Evolutionary conservation across 2,113 vertebrate genomes (phyloP).

Genomic region (Aegotheles bennettii): DNA sequence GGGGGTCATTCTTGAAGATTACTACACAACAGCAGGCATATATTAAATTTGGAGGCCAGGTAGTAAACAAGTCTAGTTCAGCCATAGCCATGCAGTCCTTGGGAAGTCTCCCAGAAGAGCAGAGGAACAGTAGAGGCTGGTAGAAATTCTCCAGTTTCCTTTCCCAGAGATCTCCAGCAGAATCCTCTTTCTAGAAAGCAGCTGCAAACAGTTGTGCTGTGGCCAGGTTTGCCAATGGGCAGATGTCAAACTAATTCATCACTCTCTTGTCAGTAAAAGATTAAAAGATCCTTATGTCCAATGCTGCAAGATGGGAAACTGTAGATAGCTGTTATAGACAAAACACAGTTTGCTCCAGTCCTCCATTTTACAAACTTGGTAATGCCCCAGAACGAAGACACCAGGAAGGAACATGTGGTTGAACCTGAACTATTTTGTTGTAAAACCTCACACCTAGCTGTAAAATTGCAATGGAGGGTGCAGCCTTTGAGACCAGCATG

Average conservation of each 20-base stretch:
- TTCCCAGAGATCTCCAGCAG: neutral
- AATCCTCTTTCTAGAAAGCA: neutral
- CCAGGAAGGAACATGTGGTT: neutral
- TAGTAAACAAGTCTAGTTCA: neutral
- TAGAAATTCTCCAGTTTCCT: neutral
- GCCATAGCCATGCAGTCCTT: neutral
- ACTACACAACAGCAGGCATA: neutral
- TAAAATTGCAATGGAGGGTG: neutral
- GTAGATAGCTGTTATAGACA: neutral
- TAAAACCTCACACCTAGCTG: neutral
- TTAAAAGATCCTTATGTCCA: neutral
- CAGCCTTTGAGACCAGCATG: neutral
- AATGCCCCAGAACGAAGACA: neutral
- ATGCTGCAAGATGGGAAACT: neutral
- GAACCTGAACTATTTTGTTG: neutral
- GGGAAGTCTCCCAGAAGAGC: neutral
- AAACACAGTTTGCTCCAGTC: fast-evolving
- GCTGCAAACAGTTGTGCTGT: neutral
- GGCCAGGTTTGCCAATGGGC: neutral
- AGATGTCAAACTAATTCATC: neutral
- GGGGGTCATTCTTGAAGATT: neutral
- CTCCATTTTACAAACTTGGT: neutral
- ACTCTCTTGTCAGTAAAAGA: neutral
- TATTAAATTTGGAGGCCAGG: neutral
- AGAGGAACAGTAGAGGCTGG: neutral